A percentile compares a stretch with the other conserved stretches of the same genome.
Evolutionary conservation across 2,113 vertebrate genomes (phyloP).

Genomic region (Callipepla squamata): DNA sequence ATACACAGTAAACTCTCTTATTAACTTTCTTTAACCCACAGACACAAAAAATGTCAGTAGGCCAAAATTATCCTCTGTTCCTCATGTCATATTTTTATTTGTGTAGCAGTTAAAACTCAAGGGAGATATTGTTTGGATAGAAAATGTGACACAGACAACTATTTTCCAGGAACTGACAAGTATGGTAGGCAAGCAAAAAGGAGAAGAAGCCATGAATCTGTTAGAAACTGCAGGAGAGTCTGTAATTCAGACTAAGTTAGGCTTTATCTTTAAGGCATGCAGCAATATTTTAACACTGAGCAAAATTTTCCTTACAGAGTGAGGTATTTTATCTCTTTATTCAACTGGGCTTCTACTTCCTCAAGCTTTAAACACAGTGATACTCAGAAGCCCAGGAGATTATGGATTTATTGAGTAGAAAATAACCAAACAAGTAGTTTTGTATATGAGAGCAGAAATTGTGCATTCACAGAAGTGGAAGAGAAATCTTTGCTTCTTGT

Average conservation of each 20-base stretch:
- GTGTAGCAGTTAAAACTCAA: slow-evolving; percentile 35
- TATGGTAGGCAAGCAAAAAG: not conserved
- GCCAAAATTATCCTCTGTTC: slow-evolving; percentile 62
- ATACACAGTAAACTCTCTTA: slow-evolving; percentile 70
- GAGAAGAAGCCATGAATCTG: not conserved
- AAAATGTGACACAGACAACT: slow-evolving; percentile 44
- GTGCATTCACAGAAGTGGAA: not conserved
- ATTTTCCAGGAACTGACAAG: slow-evolving; percentile 64
- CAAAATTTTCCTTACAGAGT: not conserved
- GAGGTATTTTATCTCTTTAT: slow-evolving; percentile 2
- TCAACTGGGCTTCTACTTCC: slow-evolving; percentile 19
- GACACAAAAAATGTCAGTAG: slow-evolving; percentile 54
- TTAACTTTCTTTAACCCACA: slow-evolving; percentile 71
- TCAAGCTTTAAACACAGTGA: not conserved
- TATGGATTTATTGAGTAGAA: slow-evolving; percentile 20
- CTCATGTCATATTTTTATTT: slow-evolving; percentile 66
- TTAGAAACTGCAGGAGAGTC: not conserved
- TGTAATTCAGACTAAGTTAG: not conserved
- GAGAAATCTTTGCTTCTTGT: not conserved
- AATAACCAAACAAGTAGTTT: not conserved
- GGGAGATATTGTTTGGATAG: slow-evolving; percentile 55
- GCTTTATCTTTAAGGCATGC: slow-evolving; percentile 35
- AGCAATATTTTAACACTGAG: not conserved
- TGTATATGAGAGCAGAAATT: not conserved
- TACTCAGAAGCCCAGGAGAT: not conserved